phyloP scores from a whole-genome alignment of 1,140 invertebrate genomes.

The Pseudomyrmex gracilis region DNA sequence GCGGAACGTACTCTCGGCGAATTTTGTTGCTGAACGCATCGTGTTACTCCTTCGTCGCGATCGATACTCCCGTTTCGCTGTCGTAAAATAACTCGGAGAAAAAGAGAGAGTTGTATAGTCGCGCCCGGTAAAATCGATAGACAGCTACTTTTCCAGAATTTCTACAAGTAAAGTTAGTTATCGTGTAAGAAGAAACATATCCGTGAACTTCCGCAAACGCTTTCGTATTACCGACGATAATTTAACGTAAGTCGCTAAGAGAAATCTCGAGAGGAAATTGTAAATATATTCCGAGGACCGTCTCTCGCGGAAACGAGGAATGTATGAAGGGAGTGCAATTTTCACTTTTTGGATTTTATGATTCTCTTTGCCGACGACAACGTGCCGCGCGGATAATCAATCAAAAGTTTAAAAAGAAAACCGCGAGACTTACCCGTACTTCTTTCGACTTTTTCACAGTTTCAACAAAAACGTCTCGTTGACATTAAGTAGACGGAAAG shows the following conservation, averaged over 20 bases:
- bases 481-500: neutral
- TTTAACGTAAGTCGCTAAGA: constrained; percentile 35
- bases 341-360: constrained; percentile 17
- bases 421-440: too few species aligned
- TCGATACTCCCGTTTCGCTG: constrained; percentile 22
- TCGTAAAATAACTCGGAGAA: constrained; percentile 37
- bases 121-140: constrained; percentile 49
- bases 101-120: constrained; percentile 59
- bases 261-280: constrained; percentile 42
- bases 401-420: neutral
- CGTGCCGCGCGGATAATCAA: neutral
- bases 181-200: constrained; percentile 21
- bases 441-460: neutral
- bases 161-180: constrained; percentile 61
- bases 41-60: constrained; percentile 5
- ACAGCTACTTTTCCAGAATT: constrained; percentile 69
- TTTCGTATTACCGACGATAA: constrained; percentile 25
- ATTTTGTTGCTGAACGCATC: neutral
- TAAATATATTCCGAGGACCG: constrained; percentile 60
- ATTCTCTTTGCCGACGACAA: neutral
- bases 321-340: constrained; percentile 46
- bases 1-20: neutral
- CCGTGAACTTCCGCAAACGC: constrained; percentile 44
- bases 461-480: neutral
- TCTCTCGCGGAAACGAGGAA: neutral